Percentiles rank a stretch among this genome's conserved stretches.
These are phyloP conservation scores for Pseudorhombus dupliciocellatus DNA, from an alignment of 2,113 vertebrate genomes.

Conservation along the genomic window DNA sequence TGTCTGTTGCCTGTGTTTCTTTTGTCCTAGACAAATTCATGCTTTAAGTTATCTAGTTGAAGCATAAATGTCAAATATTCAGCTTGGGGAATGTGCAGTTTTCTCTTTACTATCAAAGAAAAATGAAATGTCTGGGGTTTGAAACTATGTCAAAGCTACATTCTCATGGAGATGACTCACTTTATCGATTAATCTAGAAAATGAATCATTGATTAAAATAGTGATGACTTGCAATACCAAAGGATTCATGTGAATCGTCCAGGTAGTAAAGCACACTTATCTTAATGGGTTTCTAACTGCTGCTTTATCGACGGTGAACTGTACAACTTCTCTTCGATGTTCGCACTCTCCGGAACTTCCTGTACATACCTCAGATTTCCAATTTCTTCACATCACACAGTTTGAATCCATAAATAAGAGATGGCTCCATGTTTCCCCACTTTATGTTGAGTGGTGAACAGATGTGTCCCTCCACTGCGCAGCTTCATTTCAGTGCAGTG, in stretches of 20 bases:
- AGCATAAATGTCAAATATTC: neutral
- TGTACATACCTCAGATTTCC: constrained; percentile 4
- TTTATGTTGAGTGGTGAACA: constrained; percentile 55
- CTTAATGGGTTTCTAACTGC: neutral
- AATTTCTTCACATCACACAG: constrained; percentile 24
- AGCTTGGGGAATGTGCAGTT: too few species aligned
- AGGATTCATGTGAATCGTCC: neutral
- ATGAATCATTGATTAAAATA: neutral
- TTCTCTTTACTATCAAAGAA: neutral
- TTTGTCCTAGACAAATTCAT: constrained; percentile 1
- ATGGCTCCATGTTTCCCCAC: constrained; percentile 26
- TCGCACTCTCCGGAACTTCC: neutral
- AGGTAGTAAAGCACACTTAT: neutral
- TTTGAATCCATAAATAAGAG: constrained; percentile 58
- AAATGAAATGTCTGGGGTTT: neutral
- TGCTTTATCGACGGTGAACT: neutral
- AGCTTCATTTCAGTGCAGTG: constrained; percentile 37
- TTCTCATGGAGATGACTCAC: neutral
- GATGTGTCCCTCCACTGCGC: constrained; percentile 47
- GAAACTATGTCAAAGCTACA: neutral
- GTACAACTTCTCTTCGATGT: neutral
- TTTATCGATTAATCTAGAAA: neutral
- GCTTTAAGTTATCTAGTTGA: neutral
- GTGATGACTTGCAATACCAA: neutral
- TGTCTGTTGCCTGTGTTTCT: constrained; percentile 5